A percentile compares a stretch with the other conserved stretches of the same genome.
These are phyloP conservation scores for Typhlomys cinereus DNA, from an alignment of 2,113 vertebrate species.

Conservation along the genomic window DNA sequence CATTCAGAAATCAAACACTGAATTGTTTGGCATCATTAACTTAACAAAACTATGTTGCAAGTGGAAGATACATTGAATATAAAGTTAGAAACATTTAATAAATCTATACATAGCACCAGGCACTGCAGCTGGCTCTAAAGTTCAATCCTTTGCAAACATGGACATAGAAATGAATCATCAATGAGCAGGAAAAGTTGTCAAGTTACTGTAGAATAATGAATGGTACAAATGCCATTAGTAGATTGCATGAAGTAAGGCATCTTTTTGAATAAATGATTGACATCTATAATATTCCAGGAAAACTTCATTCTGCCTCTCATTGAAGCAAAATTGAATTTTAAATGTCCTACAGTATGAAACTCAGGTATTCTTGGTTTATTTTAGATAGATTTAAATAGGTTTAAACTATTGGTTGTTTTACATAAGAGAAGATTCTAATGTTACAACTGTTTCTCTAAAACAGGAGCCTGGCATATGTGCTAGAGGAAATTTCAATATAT, in stretches of 20 bases:
- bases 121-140: neutral
- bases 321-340: neutral
- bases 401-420: neutral
- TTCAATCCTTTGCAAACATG: neutral
- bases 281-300: neutral
- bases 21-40: neutral
- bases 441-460: slow-evolving; percentile 34
- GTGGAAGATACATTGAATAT: neutral
- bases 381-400: neutral
- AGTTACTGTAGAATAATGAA: neutral
- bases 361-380: slow-evolving; percentile 20
- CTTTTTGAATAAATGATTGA: slow-evolving; percentile 17
- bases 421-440: neutral
- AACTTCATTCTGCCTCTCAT: neutral
- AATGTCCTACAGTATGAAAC: neutral
- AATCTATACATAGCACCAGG: neutral
- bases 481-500: neutral
- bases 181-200: slow-evolving; percentile 6
- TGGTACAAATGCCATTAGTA: neutral
- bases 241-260: neutral
- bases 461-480: neutral
- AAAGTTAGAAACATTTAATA: slow-evolving; percentile 14
- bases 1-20: slow-evolving; percentile 1
- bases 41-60: neutral
- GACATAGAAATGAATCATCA: neutral